Evolutionary conservation across 2,797 vertebrate genomes (phyloP), one percentile per base, ranked within the genome.

Genomic region (Hippopotamyrus pictus): DNA sequence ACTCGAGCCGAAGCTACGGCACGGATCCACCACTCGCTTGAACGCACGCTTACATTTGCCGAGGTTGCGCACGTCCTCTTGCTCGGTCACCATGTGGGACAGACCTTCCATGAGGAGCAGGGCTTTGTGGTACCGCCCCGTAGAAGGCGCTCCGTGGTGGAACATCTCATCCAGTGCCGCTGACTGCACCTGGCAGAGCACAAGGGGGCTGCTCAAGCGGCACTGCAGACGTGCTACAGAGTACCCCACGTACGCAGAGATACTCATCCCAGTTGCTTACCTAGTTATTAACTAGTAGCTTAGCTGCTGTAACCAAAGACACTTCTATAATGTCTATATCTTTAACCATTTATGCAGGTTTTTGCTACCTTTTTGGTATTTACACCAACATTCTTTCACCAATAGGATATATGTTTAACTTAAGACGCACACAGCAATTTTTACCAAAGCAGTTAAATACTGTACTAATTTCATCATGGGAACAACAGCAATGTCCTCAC

Each of bases 151-250:
- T 11, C 96, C 96, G 65, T 95, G 96, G 90, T 98, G 97, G 93
- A 99, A 99, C 98, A 99, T 99, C 95, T 99, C 98, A 65, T 99
- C 99, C 90, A 99, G 94, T 4, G 98, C 98, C 0, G 98, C 97
- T 6, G 97, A 95, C 92, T 99, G 98, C 1, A 99, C 97, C 98
- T 99, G 92, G 51, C 89, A 11, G 19, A 3, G 8, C 17, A 89
- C 19, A 29, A 69, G 25, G 29, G 1, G 46, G 1, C 17, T 65
- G 41, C 7, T 65, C 6, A 54, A 57, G 51, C 5, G 29, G 14
- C 12, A 29, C 85, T 37, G 46, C 46, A 1, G 41, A 8, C 12
- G 1, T 14, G 17, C 65, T 14, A 11, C 3, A 17, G 3, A 37
- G 25, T 5, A 11, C 65, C 3, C 37, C 11, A 79, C 2, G 17